Base-by-base conservation (phyloP, 2,113 vertebrate genomes). In the Oostethus manadensis region DNA sequence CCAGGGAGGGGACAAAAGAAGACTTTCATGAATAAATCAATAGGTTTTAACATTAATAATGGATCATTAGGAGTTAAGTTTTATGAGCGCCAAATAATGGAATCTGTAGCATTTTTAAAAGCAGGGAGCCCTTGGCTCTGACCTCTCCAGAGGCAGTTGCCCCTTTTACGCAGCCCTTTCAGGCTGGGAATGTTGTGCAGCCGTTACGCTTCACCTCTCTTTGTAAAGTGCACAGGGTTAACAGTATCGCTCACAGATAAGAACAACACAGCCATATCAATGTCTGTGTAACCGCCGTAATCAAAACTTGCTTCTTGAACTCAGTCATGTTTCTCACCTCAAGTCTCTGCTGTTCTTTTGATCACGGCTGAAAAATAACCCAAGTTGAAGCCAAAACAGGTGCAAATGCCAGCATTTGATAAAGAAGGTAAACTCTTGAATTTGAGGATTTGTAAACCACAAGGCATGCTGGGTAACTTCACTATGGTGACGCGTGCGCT, bases 21-120 rank as follows among this genome's bases (percentile, higher is more conserved):
- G 79, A 70, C 64, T 51, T 68, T 64, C 80, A 86, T 84, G 56
- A 86, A 88, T 87, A 87, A 84, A 78, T 64, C 76, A 86, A 70
- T 44, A 58, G 70, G 77, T 73, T 87, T 80, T 71, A 78, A 61
- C 81, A 87, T 87, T 44, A 87, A 88, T 88, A 87, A 85, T 83
- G 70, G 60, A 87, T 76, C 66, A 78, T 87, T 84, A 85, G 58
- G 63, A 55, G 66, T 64, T 70, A 29, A 10, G 64, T 74, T 79
- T 87, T 79, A 78, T 80, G 64, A 71, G 70, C 61, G 60, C 20
- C 51, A 82, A 85, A 86, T 83, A 84, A 88, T 81, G 74, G 76
- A 81, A 79, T 77, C 64, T 84, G 45, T 61, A 84, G 76, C 76
- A 88, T 86, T 83, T 85, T 81, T 84, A 77, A 81, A 80, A 81